Evolutionary conservation across 2,888 invertebrate species (phyloP).

Genomic region (Agrilus mali): DNA sequence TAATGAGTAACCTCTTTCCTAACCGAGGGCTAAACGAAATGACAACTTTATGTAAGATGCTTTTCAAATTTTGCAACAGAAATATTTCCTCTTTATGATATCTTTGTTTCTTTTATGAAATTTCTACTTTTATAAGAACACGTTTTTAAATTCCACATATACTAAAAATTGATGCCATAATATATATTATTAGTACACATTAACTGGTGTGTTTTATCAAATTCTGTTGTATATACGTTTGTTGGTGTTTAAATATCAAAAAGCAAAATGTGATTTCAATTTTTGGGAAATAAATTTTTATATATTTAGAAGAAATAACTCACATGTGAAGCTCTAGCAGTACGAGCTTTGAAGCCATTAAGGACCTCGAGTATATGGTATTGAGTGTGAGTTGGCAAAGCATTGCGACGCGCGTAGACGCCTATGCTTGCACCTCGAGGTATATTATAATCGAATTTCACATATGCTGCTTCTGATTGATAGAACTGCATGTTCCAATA

Average conservation of each 20-base stretch:
- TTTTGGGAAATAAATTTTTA: not conserved
- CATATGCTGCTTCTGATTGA: constrained; percentile 85
- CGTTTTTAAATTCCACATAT: too few relatives aligned
- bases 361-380: constrained; percentile 92
- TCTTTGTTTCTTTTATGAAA: not conserved
- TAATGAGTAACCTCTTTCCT: constrained; percentile 89
- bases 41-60: not conserved
- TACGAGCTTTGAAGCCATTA: constrained; percentile 78
- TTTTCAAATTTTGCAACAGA: too few relatives aligned
- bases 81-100: too few relatives aligned
- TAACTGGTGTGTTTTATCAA: too few relatives aligned
- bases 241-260: too few relatives aligned
- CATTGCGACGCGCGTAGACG: constrained; percentile 87
- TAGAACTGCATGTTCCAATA: constrained; percentile 98
- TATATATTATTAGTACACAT: too few relatives aligned
- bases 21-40: constrained; percentile 53
- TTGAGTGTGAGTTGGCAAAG: constrained; percentile 90
- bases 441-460: constrained; percentile 89
- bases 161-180: too few relatives aligned
- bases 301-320: constrained; percentile 33
- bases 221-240: too few relatives aligned
- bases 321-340: constrained; percentile 76
- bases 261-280: too few relatives aligned
- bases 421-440: constrained; percentile 87
- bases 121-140: too few relatives aligned